Percentiles rank a stretch among this genome's conserved stretches.
phyloP scores from a whole-genome alignment of 2,113 vertebrate genomes.

The Centrocercus urophasianus region DNA sequence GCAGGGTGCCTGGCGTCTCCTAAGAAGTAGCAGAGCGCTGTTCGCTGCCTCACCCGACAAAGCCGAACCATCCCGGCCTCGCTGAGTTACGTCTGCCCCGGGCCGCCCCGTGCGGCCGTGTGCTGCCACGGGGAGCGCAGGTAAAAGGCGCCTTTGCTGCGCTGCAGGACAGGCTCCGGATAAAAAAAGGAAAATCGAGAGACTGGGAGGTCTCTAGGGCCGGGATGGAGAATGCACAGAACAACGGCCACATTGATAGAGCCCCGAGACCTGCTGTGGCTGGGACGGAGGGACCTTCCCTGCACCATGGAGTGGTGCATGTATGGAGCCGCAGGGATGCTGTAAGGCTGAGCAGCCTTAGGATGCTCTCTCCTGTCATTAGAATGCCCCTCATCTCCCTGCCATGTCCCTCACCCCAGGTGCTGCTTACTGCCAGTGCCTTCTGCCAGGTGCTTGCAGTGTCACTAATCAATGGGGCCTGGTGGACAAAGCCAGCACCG shows the following conservation, averaged over 20 bases:
- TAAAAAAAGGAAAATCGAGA: background rate
- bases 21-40: background rate
- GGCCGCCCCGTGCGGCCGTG: background rate
- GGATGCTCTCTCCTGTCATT: background rate
- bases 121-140: background rate
- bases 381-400: accelerated
- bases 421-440: background rate
- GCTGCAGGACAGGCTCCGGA: background rate
- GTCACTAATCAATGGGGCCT: accelerated
- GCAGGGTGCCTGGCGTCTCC: background rate
- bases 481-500: background rate
- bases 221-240: background rate
- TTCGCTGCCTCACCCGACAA: background rate
- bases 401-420: background rate
- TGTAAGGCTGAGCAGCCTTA: background rate
- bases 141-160: background rate
- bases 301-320: too few species aligned
- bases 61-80: background rate
- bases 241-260: background rate
- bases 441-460: background rate
- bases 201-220: background rate
- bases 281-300: background rate
- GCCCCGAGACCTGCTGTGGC: background rate
- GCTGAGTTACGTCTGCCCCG: too few species aligned
- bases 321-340: too few species aligned